These are phyloP conservation scores for Diorhabda sublineata DNA, from an alignment of 1,140 invertebrate species.

Conservation along the genomic window DNA sequence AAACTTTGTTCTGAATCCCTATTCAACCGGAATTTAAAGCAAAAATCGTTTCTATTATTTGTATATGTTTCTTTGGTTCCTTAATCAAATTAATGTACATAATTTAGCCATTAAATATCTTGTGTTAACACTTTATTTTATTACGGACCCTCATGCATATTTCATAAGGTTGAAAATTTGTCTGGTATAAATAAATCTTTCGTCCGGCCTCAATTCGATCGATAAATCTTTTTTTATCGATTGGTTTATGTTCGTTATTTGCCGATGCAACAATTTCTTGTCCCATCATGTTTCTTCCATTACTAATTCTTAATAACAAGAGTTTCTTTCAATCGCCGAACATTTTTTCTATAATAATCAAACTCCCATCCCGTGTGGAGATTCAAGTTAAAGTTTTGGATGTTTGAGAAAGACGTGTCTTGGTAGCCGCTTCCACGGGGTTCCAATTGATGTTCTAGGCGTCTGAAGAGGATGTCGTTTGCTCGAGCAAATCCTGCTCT, in stretches of 20 bases:
- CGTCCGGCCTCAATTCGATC: slow-evolving; percentile 2
- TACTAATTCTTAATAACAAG: no score
- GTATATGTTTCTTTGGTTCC: slow-evolving; percentile 1
- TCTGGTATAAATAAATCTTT: slow-evolving; percentile 4
- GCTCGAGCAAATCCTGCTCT: no score
- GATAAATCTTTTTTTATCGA: slow-evolving; percentile 1
- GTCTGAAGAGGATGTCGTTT: no score
- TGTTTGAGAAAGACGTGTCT: no score
- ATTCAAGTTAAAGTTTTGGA: no score
- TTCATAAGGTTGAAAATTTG: slow-evolving; percentile 11
- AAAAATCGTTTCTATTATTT: background rate
- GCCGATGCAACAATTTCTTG: background rate
- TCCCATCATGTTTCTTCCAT: background rate
- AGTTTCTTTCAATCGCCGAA: no score
- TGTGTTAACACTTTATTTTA: slow-evolving; percentile 10
- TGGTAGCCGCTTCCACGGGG: no score
- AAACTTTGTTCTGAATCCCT: no score
- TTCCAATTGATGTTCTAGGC: no score
- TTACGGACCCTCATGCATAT: slow-evolving; percentile 9
- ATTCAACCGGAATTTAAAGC: background rate
- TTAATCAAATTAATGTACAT: slow-evolving; percentile 11
- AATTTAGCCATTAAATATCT: slow-evolving; percentile 15
- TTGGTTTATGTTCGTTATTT: background rate
- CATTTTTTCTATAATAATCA: no score
- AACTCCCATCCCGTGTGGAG: no score